A percentile compares a stretch with the other conserved stretches of the same genome.
Evolutionary conservation across 2,888 invertebrate genomes (phyloP).

Genomic region (Physocephala rufipes): DNA sequence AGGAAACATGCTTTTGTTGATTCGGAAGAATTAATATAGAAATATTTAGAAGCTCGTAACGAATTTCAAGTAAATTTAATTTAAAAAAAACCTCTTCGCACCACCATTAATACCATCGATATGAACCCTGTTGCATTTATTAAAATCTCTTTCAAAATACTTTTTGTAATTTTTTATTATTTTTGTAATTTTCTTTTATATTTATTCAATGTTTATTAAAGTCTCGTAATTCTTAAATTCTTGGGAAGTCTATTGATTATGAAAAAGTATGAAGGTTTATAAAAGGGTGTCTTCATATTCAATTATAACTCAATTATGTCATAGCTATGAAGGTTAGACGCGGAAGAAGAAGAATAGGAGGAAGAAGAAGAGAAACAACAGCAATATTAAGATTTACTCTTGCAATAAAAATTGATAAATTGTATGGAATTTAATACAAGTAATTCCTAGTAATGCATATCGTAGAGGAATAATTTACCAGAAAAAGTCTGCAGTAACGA

Average conservation of each 20-base stretch:
- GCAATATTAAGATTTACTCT: conserved; percentile 1
- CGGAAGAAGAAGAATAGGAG: not conserved
- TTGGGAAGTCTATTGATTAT: conserved; percentile 1
- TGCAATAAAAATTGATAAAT: conserved; percentile 20
- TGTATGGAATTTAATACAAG: conserved; percentile 26
- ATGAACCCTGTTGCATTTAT: no score
- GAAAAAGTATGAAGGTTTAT: conserved; percentile 14
- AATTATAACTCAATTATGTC: conserved; percentile 15
- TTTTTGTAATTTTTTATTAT: not conserved
- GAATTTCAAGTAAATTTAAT: no score
- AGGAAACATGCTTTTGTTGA: no score
- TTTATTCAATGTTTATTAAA: not conserved
- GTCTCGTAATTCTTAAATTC: not conserved
- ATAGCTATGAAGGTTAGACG: not conserved
- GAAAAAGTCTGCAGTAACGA: not conserved
- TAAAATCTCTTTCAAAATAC: no score
- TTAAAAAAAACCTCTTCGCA: no score
- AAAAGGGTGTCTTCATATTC: conserved; percentile 23
- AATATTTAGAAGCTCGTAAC: no score
- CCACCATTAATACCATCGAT: no score
- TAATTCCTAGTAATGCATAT: conserved; percentile 24
- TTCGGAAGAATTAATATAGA: no score
- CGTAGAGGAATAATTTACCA: not conserved
- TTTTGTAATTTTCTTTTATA: not conserved
- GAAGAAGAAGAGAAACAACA: conserved; percentile 4